Evolutionary conservation across 2,113 vertebrate species (phyloP).

Genomic region (Tinamus guttatus): DNA sequence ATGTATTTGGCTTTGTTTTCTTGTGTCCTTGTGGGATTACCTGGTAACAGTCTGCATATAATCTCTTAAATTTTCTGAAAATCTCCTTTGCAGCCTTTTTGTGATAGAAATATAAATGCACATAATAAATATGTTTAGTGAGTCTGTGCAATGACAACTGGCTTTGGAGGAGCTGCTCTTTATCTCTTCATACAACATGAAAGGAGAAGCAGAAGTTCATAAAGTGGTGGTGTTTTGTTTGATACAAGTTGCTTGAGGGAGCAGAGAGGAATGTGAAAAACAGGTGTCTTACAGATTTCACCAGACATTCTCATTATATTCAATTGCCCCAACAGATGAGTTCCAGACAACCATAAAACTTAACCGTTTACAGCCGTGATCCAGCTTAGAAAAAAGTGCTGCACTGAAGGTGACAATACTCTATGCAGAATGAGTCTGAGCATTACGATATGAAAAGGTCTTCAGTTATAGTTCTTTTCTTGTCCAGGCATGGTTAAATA

Average conservation of each 20-base stretch:
- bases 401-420: background rate
- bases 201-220: conserved; percentile 52
- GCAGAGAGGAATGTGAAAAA: conserved; percentile 55
- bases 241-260: conserved; percentile 53
- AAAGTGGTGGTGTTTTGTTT: conserved; percentile 61
- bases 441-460: background rate
- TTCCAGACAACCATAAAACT: conserved; percentile 22
- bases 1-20: background rate
- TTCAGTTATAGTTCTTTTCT: background rate
- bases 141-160: background rate
- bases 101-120: background rate
- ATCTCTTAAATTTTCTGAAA: background rate
- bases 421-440: background rate
- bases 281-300: conserved; percentile 60
- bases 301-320: background rate
- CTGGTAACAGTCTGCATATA: background rate
- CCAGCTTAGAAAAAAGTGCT: background rate
- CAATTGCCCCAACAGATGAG: conserved; percentile 1
- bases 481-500: background rate
- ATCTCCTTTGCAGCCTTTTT: background rate
- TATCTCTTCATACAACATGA: conserved; percentile 47
- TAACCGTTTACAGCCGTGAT: background rate
- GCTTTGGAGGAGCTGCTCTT: conserved; percentile 16
- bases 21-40: background rate
- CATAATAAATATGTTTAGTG: background rate